phyloP scores from a whole-genome alignment of 2,888 invertebrate genomes.

The Orthosia incerta region DNA sequence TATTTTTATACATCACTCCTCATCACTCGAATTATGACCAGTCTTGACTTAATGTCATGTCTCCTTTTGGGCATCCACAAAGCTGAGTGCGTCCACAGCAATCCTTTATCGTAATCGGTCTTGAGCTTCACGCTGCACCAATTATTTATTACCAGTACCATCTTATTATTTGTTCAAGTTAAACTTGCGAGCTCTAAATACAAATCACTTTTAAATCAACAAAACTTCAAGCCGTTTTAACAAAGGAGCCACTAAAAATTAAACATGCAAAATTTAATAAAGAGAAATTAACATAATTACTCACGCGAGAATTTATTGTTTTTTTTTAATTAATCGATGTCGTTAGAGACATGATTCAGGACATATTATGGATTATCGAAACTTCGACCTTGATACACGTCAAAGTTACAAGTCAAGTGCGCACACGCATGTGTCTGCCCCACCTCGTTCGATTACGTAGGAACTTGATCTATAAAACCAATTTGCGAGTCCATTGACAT shows the following conservation, averaged over 20 bases:
- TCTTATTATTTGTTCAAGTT: no score
- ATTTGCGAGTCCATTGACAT: slow-evolving; percentile 58
- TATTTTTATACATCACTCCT: not conserved
- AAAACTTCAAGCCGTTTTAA: not conserved
- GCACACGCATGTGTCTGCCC: slow-evolving; percentile 55
- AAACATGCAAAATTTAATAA: not conserved
- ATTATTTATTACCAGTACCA: no score
- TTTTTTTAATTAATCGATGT: slow-evolving; percentile 13
- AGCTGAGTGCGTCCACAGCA: no score
- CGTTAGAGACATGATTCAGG: slow-evolving; percentile 15
- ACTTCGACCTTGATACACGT: slow-evolving; percentile 44
- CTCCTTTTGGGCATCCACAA: no score
- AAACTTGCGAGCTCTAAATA: not conserved
- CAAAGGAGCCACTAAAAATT: not conserved
- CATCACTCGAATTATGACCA: no score
- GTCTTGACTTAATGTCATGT: no score
- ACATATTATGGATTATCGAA: slow-evolving; percentile 20
- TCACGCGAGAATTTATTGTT: slow-evolving; percentile 11
- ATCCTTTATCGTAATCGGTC: no score
- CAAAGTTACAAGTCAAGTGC: slow-evolving; percentile 46
- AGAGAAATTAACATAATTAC: not conserved
- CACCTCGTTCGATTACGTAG: slow-evolving; percentile 51
- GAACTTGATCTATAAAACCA: slow-evolving; percentile 66
- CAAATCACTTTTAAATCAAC: not conserved
- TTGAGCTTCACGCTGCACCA: no score